Percentiles rank a stretch among this genome's conserved stretches.
Evolutionary conservation across 2,113 vertebrate genomes (phyloP).

Genomic region (Castor canadensis): DNA sequence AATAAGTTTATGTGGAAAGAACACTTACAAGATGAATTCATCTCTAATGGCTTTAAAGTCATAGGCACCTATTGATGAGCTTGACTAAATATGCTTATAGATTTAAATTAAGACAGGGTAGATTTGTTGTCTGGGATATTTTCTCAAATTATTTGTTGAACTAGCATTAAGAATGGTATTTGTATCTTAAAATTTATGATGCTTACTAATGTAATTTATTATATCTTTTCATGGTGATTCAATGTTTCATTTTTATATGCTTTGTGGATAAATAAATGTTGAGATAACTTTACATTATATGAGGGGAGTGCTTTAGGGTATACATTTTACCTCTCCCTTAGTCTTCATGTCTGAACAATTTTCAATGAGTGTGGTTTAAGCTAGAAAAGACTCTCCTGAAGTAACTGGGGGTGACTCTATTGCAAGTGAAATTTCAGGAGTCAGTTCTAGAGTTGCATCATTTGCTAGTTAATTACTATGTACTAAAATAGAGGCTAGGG

Average conservation of each 20-base stretch:
- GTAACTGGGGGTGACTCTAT: not conserved
- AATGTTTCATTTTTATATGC: not conserved
- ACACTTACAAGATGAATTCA: not conserved
- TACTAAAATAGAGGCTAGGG: not conserved
- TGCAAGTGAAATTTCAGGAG: constrained; percentile 52
- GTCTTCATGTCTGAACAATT: not conserved
- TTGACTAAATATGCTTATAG: not conserved
- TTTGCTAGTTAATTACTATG: constrained; percentile 26
- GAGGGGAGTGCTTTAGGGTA: not conserved
- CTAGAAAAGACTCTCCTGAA: constrained; percentile 4
- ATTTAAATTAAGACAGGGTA: not conserved
- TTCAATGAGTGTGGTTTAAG: not conserved
- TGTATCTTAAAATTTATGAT: not conserved
- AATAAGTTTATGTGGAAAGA: not conserved
- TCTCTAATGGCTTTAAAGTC: not conserved
- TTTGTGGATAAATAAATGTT: constrained; percentile 15
- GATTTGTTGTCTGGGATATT: not conserved
- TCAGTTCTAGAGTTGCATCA: constrained; percentile 70
- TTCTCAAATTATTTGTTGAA: not conserved
- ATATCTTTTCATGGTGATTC: not conserved
- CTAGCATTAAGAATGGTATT: not conserved
- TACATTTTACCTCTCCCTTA: not conserved
- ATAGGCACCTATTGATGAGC: not conserved
- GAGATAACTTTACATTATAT: not conserved
- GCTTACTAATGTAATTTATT: not conserved